Evolutionary conservation across 2,113 vertebrate species (phyloP), one percentile per base, ranked within the genome.

Genomic region (Mesocricetus auratus): DNA sequence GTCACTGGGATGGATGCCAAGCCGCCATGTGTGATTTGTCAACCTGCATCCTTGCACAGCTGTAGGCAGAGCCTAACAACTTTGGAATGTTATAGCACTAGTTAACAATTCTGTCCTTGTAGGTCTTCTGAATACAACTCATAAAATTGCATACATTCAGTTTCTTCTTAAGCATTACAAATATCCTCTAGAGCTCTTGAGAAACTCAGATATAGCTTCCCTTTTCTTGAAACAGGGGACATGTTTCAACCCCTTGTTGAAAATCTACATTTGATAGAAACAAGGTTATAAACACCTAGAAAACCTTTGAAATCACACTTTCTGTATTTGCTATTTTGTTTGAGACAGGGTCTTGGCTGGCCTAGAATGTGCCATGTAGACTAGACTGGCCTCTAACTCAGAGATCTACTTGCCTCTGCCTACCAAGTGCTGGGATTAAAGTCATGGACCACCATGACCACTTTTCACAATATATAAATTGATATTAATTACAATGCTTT

Each of bases 1-100:
- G 94, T 95, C 73, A 81, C 93, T 77, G 75, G 89, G 78, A 87
- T 4, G 0, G 79, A 86, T 90, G 95, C 95, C 96, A 93, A 53
- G 85, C 85, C 86, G 85, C 94, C 96, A 94, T 9, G 58, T 26
- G 66, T 1, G 17, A 86, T 90, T 90, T 94, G 93, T 90, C 79
- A 83, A 64, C 79, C 69, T 93, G 83, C 69, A 74, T 81, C 87
- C 62, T 77, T 66, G 74, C 53, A 3, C 78, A 79, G 85, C 31
- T 88, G 58, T 68, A 47, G 26, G 85, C 83, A 96, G 74, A 96
- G 62, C 24, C 78, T 77, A 47, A 15, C 73, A 79, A 79, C 74
- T 93, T 83, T 8, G 87, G 78, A 87, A 94, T 88, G 94, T 95
- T 93, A 92, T 92, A 85, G 45, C 60, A 77, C 87, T 93, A 53